Base-by-base conservation (phyloP, 2,797 vertebrate species). In the Pogoniulus pusillus region DNA sequence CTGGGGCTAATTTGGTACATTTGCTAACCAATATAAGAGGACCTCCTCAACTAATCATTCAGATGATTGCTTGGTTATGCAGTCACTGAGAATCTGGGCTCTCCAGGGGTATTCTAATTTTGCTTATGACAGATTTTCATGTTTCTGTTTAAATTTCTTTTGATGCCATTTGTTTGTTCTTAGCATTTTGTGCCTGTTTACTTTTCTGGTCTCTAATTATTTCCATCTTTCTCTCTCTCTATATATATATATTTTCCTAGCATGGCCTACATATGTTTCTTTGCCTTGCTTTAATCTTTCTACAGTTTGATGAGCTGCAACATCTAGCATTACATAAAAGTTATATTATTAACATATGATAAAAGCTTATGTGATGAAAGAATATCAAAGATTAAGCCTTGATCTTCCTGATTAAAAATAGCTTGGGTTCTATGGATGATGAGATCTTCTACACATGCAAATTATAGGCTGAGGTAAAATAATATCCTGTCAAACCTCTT, bases 321-420 rank as follows among this genome's bases (percentile, higher is more conserved):
- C 64, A 84, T 84, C 89, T 88, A 89, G 65, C 79, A 72, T 91
- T 83, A 82, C 93, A 91, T 90, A 93, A 85, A 90, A 95, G 71
- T 91, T 88, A 51, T 76, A 76, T 79, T 91, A 92, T 93, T 90
- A 94, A 90, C 73, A 91, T 88, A 87, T 45, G 84, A 94, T 91
- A 90, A 93, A 96, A 91, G 72, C 84, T 87, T 70, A 77, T 90
- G 35, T 37, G 82, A 90, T 94, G 73, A 92, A 93, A 91, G 83
- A 91, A 79, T 94, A 94, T 88, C 29, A 68, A 63, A 94, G 54
- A 89, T 88, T 89, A 86, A 62, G 90, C 69, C 83, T 93, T 86
- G 83, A 92, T 95, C 87, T 93, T 93, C 53, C 35, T 80, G 62
- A 87, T 94, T 94, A 93, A 95, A 95, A 92, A 92, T 93, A 92